phyloP scores from a whole-genome alignment of 2,888 invertebrate species.

The Stenodera caucasica region DNA sequence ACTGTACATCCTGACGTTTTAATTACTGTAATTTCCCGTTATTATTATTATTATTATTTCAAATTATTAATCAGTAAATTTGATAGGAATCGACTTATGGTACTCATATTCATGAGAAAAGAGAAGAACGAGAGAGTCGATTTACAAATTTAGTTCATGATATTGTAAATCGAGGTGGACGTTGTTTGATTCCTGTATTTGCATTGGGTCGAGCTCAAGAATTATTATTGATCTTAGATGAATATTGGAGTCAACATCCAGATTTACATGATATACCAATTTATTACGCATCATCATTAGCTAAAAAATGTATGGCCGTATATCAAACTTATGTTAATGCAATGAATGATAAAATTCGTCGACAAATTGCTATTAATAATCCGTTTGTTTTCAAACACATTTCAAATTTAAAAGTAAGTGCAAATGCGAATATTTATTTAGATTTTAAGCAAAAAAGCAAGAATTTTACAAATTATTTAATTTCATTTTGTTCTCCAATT shows the following conservation, averaged over 20 bases:
- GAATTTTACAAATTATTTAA: constrained; percentile 28
- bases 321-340: constrained; percentile 99
- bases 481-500: constrained; percentile 54
- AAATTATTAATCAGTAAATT: too few species aligned
- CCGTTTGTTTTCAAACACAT: constrained; percentile 99
- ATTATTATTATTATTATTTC: too few species aligned
- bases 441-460: neutral
- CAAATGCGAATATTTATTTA: too few species aligned
- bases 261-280: constrained; percentile 98
- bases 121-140: constrained; percentile 93
- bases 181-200: constrained; percentile 98
- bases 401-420: constrained; percentile 78
- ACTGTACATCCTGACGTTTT: constrained; percentile 94
- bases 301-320: constrained; percentile 99
- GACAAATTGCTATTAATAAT: constrained; percentile 97
- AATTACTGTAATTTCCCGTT: constrained; percentile 90
- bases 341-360: constrained; percentile 96
- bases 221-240: constrained; percentile 88
- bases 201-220: constrained; percentile 98
- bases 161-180: constrained; percentile 94
- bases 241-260: constrained; percentile 97
- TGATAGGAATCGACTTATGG: constrained; percentile 98
- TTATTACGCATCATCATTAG: constrained; percentile 98
- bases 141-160: constrained; percentile 94
- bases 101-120: constrained; percentile 97